Percentiles rank a stretch among this genome's conserved stretches.
These are phyloP conservation scores for Steatocranus sp. DNA, from an alignment of 2,797 vertebrate genomes.

Conservation along the genomic window DNA sequence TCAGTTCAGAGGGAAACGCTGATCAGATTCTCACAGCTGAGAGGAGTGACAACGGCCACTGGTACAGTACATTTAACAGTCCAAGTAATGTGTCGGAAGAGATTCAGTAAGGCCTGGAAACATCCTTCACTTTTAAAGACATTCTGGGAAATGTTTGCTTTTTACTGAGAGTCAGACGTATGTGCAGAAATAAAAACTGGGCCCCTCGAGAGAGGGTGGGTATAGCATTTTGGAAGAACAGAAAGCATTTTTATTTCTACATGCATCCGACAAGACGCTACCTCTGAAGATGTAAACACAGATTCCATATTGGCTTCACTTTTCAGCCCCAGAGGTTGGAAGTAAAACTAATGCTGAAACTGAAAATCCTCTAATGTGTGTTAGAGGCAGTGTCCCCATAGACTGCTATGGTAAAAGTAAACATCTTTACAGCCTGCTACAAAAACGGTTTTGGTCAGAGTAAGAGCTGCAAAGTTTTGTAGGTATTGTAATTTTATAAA, in stretches of 20 bases:
- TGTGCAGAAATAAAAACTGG: background rate
- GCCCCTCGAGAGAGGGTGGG: background rate
- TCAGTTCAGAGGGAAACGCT: background rate
- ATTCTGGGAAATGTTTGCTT: background rate
- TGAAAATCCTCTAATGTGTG: background rate
- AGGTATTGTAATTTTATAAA: background rate
- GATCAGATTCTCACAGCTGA: background rate
- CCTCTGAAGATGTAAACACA: background rate
- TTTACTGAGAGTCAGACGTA: background rate
- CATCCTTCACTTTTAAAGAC: background rate
- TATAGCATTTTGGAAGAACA: background rate
- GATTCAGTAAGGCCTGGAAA: constrained; percentile 5
- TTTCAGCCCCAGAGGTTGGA: background rate
- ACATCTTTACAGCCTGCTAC: background rate
- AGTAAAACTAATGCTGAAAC: background rate
- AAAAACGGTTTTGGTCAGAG: background rate
- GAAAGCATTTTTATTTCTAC: background rate
- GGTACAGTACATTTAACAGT: constrained; percentile 32
- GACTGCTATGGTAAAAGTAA: background rate
- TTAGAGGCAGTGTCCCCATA: background rate
- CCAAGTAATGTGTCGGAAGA: background rate
- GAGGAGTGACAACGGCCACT: background rate
- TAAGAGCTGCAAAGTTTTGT: background rate
- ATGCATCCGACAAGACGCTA: background rate
- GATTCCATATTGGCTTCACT: background rate